Percentiles rank a stretch among this genome's conserved stretches.
Conservation (phyloP, 2,888 invertebrate species). For the Agrochola circellaris region DNA sequence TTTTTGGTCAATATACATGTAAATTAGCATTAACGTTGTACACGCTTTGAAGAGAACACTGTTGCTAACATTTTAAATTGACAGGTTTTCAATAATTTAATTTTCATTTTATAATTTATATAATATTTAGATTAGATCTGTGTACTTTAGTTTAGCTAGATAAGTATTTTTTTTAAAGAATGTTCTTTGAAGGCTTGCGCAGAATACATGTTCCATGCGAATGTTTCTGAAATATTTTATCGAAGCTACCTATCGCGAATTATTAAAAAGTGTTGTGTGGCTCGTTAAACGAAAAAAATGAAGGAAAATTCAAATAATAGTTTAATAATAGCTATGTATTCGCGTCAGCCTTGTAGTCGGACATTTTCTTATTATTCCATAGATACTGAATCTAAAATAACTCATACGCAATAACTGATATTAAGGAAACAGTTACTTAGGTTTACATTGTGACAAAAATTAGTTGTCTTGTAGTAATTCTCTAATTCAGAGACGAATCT, state of each 20-base stretch:
- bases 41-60: constrained; percentile 33
- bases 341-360: constrained; percentile 30
- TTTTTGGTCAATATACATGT: constrained; percentile 56
- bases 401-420: constrained; percentile 36
- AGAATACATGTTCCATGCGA: constrained; percentile 13
- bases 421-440: constrained; percentile 23
- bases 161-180: constrained; percentile 28
- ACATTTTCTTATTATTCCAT: constrained; percentile 17
- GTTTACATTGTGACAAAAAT: not conserved
- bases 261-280: not conserved
- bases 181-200: constrained; percentile 42
- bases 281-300: not conserved
- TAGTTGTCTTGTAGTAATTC: constrained; percentile 22
- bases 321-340: constrained; percentile 1
- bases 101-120: constrained; percentile 8
- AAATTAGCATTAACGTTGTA: constrained; percentile 37
- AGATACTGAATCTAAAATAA: constrained; percentile 21
- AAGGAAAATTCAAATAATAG: not conserved
- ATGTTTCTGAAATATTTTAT: constrained; percentile 6
- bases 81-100: constrained; percentile 14
- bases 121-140: constrained; percentile 25
- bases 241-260: not conserved
- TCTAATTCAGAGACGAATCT: constrained; percentile 31
- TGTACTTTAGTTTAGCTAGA: constrained; percentile 34
- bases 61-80: constrained; percentile 19